phyloP scores from a whole-genome alignment of 53 echinoderm and acorn worm species.

The Mesocentrotus franciscanus region DNA sequence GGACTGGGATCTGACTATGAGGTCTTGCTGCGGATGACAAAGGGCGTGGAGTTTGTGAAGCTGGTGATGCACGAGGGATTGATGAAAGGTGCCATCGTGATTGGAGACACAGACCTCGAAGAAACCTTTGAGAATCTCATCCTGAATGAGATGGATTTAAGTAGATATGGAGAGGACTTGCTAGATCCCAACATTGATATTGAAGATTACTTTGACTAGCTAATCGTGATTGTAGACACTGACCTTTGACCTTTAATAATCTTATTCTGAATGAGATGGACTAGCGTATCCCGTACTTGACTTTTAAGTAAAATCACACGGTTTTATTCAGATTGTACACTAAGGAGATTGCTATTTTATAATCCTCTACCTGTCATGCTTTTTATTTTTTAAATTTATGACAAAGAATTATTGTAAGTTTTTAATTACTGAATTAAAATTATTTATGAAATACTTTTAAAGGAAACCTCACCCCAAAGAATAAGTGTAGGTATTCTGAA shows the following conservation, averaged over 20 bases:
- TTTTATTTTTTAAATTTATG: too few species aligned
- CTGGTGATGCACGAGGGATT: constrained; percentile 84
- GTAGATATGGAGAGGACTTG: constrained; percentile 85
- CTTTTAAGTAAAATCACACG: too few species aligned
- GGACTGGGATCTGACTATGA: constrained; percentile 86
- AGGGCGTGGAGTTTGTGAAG: constrained; percentile 90
- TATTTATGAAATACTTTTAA: too few species aligned
- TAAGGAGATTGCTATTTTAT: too few species aligned
- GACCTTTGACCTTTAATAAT: constrained; percentile 96
- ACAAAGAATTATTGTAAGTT: too few species aligned
- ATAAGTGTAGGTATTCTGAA: too few species aligned
- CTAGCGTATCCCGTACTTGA: background rate
- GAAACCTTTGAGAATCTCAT: constrained; percentile 99
- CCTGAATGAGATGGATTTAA: constrained; percentile 88
- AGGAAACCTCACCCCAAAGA: too few species aligned
- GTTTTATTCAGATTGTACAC: too few species aligned
- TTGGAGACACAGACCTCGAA: constrained; percentile 96
- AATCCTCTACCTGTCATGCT: too few species aligned
- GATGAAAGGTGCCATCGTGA: constrained; percentile 94
- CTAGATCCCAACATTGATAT: constrained; percentile 96
- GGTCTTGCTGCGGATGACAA: constrained; percentile 84
- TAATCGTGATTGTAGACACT: constrained; percentile 87
- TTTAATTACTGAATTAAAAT: too few species aligned
- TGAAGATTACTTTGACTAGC: constrained; percentile 97
- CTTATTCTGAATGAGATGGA: constrained; percentile 92